These are phyloP conservation scores for Caenorhabditis becei DNA, from an alignment of 2,888 invertebrate species.

Conservation along the genomic window DNA sequence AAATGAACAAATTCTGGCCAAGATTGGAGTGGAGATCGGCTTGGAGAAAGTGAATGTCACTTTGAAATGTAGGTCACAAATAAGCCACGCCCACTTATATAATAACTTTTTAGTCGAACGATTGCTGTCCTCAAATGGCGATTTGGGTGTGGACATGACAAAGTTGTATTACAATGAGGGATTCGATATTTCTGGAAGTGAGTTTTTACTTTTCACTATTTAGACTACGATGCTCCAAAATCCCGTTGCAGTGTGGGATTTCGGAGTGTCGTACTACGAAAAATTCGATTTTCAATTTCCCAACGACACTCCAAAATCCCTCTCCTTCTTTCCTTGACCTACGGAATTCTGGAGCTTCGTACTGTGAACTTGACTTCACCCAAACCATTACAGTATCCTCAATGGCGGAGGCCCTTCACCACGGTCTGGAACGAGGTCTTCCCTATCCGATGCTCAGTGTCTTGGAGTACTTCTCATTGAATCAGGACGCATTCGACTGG, in stretches of 20 bases:
- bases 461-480: conserved; percentile 75
- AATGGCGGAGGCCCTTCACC: conserved; percentile 73
- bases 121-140: conserved; percentile 55
- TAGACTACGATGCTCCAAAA: too few species aligned
- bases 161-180: conserved; percentile 76
- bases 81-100: not conserved
- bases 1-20: conserved; percentile 74
- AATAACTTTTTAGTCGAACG: conserved; percentile 62
- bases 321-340: not conserved
- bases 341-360: too few species aligned
- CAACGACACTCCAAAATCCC: too few species aligned
- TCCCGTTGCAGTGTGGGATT: too few species aligned
- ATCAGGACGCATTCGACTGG: conserved; percentile 78
- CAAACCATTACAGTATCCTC: conserved; percentile 67
- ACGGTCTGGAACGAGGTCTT: conserved; percentile 75
- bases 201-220: conserved; percentile 5
- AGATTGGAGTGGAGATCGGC: conserved; percentile 77
- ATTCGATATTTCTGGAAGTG: conserved; percentile 74
- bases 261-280: too few species aligned
- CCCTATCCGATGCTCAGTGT: conserved; percentile 79
- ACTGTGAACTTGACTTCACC: too few species aligned
- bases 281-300: too few species aligned
- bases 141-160: conserved; percentile 59
- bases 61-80: conserved; percentile 67
- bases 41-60: conserved; percentile 77